phyloP scores from a whole-genome alignment of 1,140 invertebrate species.

The Rhizoglyphus robini region DNA sequence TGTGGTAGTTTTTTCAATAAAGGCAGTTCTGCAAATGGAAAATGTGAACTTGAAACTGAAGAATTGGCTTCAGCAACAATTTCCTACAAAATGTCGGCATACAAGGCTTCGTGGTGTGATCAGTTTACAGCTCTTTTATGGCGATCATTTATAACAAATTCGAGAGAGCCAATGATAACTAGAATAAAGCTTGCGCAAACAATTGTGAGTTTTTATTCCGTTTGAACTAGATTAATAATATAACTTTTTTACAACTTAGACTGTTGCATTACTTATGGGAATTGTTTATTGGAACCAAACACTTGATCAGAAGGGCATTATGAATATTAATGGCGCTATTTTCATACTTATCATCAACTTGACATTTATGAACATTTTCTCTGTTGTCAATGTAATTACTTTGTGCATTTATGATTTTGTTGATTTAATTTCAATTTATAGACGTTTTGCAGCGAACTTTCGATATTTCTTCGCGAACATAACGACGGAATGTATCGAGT shows the following conservation, averaged over 20 bases:
- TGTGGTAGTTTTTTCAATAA: not conserved
- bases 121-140: slow-evolving; percentile 79
- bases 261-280: slow-evolving; percentile 70
- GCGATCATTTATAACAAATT: slow-evolving; percentile 70
- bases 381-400: slow-evolving; percentile 65
- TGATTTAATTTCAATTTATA: slow-evolving; percentile 35
- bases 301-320: slow-evolving; percentile 69
- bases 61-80: not conserved
- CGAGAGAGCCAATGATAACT: slow-evolving; percentile 76
- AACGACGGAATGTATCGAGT: slow-evolving; percentile 79
- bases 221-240: not conserved
- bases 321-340: slow-evolving; percentile 90
- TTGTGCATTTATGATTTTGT: slow-evolving; percentile 11
- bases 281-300: slow-evolving; percentile 74
- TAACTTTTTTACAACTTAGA: slow-evolving; percentile 41
- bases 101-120: slow-evolving; percentile 69
- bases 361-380: slow-evolving; percentile 82
- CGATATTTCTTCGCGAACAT: slow-evolving; percentile 80
- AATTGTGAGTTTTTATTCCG: slow-evolving; percentile 47
- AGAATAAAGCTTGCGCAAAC: slow-evolving; percentile 77
- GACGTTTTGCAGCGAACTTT: slow-evolving; percentile 82
- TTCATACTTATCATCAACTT: slow-evolving; percentile 83
- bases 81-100: slow-evolving; percentile 32
- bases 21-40: not conserved
- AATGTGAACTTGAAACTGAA: not conserved